phyloP scores from a whole-genome alignment of 2,888 invertebrate genomes.

The Ptilodon capucinus region DNA sequence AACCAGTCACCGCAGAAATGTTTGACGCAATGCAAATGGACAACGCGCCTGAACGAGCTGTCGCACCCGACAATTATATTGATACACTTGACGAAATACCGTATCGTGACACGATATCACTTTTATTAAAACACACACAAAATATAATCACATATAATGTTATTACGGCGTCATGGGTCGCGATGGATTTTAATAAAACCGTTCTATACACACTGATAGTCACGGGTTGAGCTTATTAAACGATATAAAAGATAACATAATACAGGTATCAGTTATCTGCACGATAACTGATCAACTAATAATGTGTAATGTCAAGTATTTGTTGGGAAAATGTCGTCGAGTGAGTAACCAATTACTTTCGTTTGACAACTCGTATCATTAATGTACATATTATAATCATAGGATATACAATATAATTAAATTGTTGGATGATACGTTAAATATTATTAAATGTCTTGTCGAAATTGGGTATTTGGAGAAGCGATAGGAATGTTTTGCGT shows the following conservation, averaged over 20 bases:
- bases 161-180: conserved; percentile 30
- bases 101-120: conserved; percentile 22
- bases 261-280: conserved; percentile 24
- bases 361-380: conserved; percentile 12
- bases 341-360: conserved; percentile 18
- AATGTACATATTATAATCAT: conserved; percentile 9
- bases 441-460: conserved; percentile 13
- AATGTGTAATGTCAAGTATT: conserved; percentile 39
- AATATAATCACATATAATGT: conserved; percentile 37
- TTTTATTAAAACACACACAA: conserved; percentile 38
- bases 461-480: conserved; percentile 1
- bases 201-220: conserved; percentile 25
- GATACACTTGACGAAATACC: conserved; percentile 23
- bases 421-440: conserved; percentile 21
- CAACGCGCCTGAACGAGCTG: neutral
- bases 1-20: neutral
- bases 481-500: neutral
- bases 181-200: conserved; percentile 46
- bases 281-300: conserved; percentile 44
- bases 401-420: conserved; percentile 27
- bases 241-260: conserved; percentile 37
- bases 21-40: neutral
- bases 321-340: conserved; percentile 15
- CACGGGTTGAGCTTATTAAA: conserved; percentile 37
- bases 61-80: conserved; percentile 16